Evolutionary conservation across 2,888 invertebrate species (phyloP), one percentile per base, ranked within the genome.

Genomic region (Synanthedon formicaeformis): DNA sequence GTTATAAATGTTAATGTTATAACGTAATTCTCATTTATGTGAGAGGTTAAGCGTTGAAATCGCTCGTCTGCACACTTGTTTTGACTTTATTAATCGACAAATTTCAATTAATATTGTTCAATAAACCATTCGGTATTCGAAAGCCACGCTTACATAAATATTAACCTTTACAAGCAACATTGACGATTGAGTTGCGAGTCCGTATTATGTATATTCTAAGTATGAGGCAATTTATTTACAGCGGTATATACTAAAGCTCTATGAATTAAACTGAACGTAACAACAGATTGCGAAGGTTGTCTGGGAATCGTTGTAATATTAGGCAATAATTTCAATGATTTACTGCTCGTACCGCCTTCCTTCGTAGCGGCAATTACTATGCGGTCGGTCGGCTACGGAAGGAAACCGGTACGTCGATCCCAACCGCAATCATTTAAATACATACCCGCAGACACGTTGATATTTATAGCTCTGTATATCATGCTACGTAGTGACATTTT

Each of bases 251-350:
- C 77, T 75, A 76, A 77, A 75, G 73, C 75, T 67, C 62, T 65
- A 68, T 63, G 73, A 75, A 76, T 78, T 78, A 75, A 75, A 75
- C 66, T 71, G 70, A 66, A 63, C 73, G 68, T 62, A 71, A 81
- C 73, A 81, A 73, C 81, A 81, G 78, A 83, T 82, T 79, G 78
- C 66, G 61, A 66, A 67, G 70, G 74, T 71, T 64, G 56, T 63
- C 63, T 63, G 67, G 59, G 72, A 76, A 76, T 71, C 69, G 71
- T 68, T 68, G 78, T 79, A 78, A 78, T 81, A 84, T 81, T 77
- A 82, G 79, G 81, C 74, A 85, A 81, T 84, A 84, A 86, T 86
- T 85, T 81, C 69, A 78, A 79, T 85, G 86, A 86, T 87, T 86
- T 85, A 87, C 72, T 67, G 71, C 66, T 66, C 61, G 67, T 65